A percentile compares a stretch with the other conserved stretches of the same genome.
Evolutionary conservation across 2,797 vertebrate species (phyloP).

Genomic region (Lithobates sylvaticus): DNA sequence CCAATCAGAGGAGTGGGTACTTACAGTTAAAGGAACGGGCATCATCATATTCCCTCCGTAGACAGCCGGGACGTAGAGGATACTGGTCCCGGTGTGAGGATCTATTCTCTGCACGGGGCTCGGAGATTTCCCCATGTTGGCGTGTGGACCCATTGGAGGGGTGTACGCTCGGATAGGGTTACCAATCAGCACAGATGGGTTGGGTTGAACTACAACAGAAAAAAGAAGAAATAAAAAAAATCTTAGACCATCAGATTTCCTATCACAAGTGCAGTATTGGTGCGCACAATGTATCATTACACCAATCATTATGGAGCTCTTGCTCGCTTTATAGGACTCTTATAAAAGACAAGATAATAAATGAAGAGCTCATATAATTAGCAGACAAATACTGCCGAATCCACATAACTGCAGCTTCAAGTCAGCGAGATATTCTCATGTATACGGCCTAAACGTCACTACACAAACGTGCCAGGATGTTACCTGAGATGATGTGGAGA

Average conservation of each 20-base stretch:
- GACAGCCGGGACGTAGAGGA: slow-evolving; percentile 97
- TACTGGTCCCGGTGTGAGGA: slow-evolving; percentile 95
- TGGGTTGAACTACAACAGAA: slow-evolving; percentile 89
- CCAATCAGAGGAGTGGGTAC: slow-evolving; percentile 66
- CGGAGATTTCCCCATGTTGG: slow-evolving; percentile 93
- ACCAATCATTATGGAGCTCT: too few relatives aligned
- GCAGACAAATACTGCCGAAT: too few relatives aligned
- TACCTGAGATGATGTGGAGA: too few relatives aligned
- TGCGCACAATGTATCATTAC: too few relatives aligned
- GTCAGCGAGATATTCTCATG: too few relatives aligned
- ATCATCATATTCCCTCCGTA: slow-evolving; percentile 99
- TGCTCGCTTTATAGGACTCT: too few relatives aligned
- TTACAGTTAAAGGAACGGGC: slow-evolving; percentile 97
- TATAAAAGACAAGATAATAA: too few relatives aligned
- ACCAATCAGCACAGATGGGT: slow-evolving; percentile 93
- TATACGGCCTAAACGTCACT: too few relatives aligned
- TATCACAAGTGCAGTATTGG: too few relatives aligned
- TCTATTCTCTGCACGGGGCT: slow-evolving; percentile 98
- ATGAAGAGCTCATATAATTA: too few relatives aligned
- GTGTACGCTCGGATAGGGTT: slow-evolving; percentile 96
- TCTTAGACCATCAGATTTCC: neutral
- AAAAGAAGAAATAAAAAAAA: slow-evolving; percentile 32
- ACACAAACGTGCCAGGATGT: too few relatives aligned
- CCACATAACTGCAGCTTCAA: too few relatives aligned
- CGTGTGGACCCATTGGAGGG: slow-evolving; percentile 88